Percentiles rank a stretch among this genome's conserved stretches.
phyloP scores from a whole-genome alignment of 2,797 vertebrate genomes.

The Simalia tracyae region DNA sequence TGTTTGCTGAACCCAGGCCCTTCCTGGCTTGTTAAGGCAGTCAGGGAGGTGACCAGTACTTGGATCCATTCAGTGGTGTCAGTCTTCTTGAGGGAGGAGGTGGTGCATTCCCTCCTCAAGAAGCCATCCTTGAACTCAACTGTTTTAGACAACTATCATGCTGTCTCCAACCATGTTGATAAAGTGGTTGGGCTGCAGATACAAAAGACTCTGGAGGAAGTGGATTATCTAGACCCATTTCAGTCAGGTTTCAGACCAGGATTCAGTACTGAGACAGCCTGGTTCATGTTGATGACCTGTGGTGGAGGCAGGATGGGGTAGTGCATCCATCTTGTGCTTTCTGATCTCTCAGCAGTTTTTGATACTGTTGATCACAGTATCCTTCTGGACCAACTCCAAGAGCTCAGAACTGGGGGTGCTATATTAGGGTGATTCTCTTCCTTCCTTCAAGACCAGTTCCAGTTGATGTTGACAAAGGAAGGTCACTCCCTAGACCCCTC shows the following conservation, averaged over 20 bases:
- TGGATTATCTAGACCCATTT: background rate
- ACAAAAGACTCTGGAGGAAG: background rate
- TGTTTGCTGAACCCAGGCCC: background rate
- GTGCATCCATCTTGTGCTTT: background rate
- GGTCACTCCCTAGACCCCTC: background rate
- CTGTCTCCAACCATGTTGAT: background rate
- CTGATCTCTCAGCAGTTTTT: background rate
- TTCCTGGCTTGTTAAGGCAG: too few species aligned
- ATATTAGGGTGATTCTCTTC: background rate
- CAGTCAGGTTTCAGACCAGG: background rate
- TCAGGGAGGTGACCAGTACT: background rate
- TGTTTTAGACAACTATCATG: background rate
- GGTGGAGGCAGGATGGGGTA: background rate
- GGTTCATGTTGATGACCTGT: background rate
- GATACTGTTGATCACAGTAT: background rate
- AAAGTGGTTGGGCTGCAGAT: background rate
- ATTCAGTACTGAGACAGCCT: background rate
- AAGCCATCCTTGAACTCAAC: background rate
- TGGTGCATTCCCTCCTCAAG: background rate
- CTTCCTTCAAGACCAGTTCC: background rate
- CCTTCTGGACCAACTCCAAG: background rate
- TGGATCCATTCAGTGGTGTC: background rate
- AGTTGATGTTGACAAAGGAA: background rate
- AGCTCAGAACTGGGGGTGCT: background rate
- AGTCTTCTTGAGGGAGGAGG: background rate